A percentile compares a stretch with the other conserved stretches of the same genome.
These are phyloP conservation scores for Arenicola marina DNA, from an alignment of 2,888 invertebrate genomes.

Conservation along the genomic window DNA sequence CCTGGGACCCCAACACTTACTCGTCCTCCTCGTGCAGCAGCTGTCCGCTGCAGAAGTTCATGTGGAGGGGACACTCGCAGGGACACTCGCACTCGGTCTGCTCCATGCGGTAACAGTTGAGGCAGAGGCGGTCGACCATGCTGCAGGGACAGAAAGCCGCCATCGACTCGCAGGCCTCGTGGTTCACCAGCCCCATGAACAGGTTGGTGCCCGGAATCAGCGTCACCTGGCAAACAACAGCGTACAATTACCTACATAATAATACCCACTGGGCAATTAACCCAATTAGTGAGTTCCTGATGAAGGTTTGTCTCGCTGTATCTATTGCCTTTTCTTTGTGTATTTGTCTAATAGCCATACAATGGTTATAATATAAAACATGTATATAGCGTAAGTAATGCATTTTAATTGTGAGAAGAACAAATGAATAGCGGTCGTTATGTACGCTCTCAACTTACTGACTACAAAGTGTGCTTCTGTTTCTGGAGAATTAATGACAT, in stretches of 20 bases:
- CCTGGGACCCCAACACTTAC: constrained; percentile 36
- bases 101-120: constrained; percentile 93
- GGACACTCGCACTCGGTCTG: constrained; percentile 94
- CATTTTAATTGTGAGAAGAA: too few relatives aligned
- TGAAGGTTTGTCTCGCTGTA: too few relatives aligned
- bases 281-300: too few relatives aligned
- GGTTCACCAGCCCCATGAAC: constrained; percentile 85
- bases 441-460: too few relatives aligned
- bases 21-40: constrained; percentile 55
- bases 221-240: constrained; percentile 63
- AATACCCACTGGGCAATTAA: neutral
- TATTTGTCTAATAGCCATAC: too few relatives aligned
- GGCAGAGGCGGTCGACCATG: constrained; percentile 82
- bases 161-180: constrained; percentile 77
- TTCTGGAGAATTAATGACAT: too few relatives aligned
- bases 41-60: constrained; percentile 63
- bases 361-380: too few relatives aligned
- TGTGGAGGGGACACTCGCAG: constrained; percentile 78
- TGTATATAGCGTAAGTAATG: too few relatives aligned
- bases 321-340: too few relatives aligned
- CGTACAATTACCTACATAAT: neutral
- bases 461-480: too few relatives aligned
- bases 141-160: constrained; percentile 91
- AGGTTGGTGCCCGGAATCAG: constrained; percentile 84
- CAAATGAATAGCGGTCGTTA: too few relatives aligned